A percentile compares a stretch with the other conserved stretches of the same genome.
phyloP scores from a whole-genome alignment of 2,113 vertebrate genomes.

The Halcyon malimbica region DNA sequence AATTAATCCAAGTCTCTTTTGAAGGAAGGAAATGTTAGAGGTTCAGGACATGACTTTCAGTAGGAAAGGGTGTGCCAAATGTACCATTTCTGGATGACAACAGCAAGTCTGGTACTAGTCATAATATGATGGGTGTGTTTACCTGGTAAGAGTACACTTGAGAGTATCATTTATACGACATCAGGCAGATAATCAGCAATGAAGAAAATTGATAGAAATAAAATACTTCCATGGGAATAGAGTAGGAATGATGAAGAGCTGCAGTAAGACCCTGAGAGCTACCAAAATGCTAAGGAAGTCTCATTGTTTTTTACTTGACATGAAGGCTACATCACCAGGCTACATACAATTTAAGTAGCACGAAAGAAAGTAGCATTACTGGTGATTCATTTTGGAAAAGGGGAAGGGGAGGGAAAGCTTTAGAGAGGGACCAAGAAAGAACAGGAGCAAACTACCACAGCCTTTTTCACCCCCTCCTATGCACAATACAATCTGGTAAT shows the following conservation, averaged over 20 bases:
- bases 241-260: not conserved
- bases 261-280: not conserved
- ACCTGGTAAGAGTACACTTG: conserved; percentile 69
- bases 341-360: not conserved
- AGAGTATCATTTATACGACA: conserved; percentile 75
- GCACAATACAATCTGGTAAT: conserved; percentile 72
- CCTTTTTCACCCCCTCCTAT: not conserved
- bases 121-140: not conserved
- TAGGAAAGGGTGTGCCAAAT: not conserved
- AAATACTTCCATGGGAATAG: conserved; percentile 23
- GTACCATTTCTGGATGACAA: not conserved
- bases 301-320: not conserved
- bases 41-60: not conserved
- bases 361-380: not conserved
- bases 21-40: not conserved
- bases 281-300: not conserved
- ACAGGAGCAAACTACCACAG: not conserved
- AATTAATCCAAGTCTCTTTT: not conserved
- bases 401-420: not conserved
- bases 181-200: not conserved
- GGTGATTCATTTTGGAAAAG: not conserved
- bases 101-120: not conserved
- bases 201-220: not conserved
- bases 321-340: not conserved
- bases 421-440: not conserved